Evolutionary conservation across 2,888 invertebrate genomes (phyloP), one percentile per base, ranked within the genome.

Genomic region (Cyaniris semiargus): DNA sequence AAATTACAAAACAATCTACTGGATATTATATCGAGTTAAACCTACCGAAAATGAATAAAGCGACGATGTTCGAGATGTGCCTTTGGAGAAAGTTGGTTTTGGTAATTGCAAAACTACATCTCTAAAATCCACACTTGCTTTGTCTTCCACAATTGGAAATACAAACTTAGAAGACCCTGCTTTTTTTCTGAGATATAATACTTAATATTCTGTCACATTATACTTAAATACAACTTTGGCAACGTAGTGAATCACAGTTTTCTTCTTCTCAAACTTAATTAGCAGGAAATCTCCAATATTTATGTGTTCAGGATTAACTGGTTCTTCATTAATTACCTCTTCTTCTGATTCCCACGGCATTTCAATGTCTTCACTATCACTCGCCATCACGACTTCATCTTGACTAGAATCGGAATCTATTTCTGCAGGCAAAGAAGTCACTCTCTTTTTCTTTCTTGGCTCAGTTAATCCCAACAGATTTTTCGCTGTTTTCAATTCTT

Each of bases 101-200:
- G 82, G 81, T 79, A 82, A 79, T 79, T 81, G 81, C 79, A 82
- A 81, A 81, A 82, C 81, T 77, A 83, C 81, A 82, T 83, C 83
- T 80, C 79, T 80, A 80, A 83, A 70, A 81, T 82, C 81, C 76
- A 83, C 80, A 76, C 81, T 82, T 80, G 83, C 81, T 82, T 79
- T 78, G 78, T 81, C 81, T 80, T 81, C 80, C 77, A 82, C 80
- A 80, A 79, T 78, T 78, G 80, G 82, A 81, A 82, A 83, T 77
- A 81, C 48, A 77, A 81, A 81, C 77, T 77, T 79, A 78, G 60
- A 80, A 79, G 80, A 70, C 66, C 66, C 27, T 70, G 66, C 23
- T 23, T 70, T 70, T 70, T 70, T 70, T 70, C 66, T 70, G 34
- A 34, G 34, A 34, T 34, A 34, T 34, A 34, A 6, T 34, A 34